Base-by-base conservation (phyloP, 2,113 vertebrate species). In the Ramphastos sulfuratus region DNA sequence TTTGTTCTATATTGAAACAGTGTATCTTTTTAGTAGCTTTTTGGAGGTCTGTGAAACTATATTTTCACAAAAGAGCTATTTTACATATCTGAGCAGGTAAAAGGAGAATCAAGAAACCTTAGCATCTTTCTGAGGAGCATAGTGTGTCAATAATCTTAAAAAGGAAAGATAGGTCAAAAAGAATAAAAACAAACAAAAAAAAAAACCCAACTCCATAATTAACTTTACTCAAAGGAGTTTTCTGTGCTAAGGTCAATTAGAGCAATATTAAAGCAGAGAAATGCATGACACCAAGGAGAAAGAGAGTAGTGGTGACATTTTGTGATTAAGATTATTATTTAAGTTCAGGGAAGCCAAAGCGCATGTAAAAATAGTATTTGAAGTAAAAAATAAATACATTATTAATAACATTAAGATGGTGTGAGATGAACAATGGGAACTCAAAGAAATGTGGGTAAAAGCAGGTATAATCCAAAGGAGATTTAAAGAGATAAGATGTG, bases 191-290 rank as follows among this genome's bases (percentile, higher is more conserved):
- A 79, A 58, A 89, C 91, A 82, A 25, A 55, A 27, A 28, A 23
- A 19, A 4, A 37, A 37, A 37, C 37, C 7, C 13, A n/a, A 24
- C n/a, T n/a, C 46, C 23, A 70, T 17, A 30, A 35, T 28, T 70
- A 70, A 82, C 63, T 80, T 85, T 74, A 70, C 52, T 8, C 52
- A 60, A 63, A 55, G 28, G 64, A 33, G 6, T 63, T 55, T 28
- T 63, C 5, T 70, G 10, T 77, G 35, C 10, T 85, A 15, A 81
- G 86, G 56, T 64, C 21, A 91, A 76, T 91, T 82, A 82, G 15
- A 87, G 7, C 7, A 89, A 91, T 87, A 87, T 79, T 82, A 94
- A 91, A 82, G 6, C 9, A 85, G 59, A 72, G 50, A 90, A 89
- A 95, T 90, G 3, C 61, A 87, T 20, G 42, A 59, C 9, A 80